phyloP scores from a whole-genome alignment of 2,797 vertebrate species.

The Limnodromus scolopaceus region DNA sequence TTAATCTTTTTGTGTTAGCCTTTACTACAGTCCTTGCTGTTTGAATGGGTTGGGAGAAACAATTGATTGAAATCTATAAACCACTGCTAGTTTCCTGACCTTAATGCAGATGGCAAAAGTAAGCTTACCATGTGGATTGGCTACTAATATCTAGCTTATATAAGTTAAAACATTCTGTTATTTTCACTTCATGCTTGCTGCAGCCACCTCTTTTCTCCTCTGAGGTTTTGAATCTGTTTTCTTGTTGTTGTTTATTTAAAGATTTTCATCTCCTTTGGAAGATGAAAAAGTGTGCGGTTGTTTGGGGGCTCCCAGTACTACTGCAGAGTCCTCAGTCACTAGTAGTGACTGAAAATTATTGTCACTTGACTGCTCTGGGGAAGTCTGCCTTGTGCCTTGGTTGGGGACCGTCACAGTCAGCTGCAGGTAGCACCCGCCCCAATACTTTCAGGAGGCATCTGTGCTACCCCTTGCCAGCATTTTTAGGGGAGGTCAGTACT shows the following conservation, averaged over 20 bases:
- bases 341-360: neutral
- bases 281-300: neutral
- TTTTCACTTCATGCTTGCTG: neutral
- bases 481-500: neutral
- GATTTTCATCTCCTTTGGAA: neutral
- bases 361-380: neutral
- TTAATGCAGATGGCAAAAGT: neutral
- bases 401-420: neutral
- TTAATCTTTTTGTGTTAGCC: neutral
- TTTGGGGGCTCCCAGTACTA: neutral
- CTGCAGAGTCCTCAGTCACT: neutral
- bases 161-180: neutral
- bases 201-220: neutral
- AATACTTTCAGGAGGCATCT: accelerated
- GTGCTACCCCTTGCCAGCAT: neutral
- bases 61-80: neutral
- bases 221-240: neutral
- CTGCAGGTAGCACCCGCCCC: neutral
- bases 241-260: neutral
- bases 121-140: neutral
- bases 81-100: neutral
- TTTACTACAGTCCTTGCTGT: neutral
- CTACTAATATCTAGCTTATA: neutral
- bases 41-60: neutral
- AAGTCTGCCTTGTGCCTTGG: neutral